A percentile compares a stretch with the other conserved stretches of the same genome.
Conservation (phyloP, 1,140 invertebrate species). For the Zaprionus inermis region DNA sequence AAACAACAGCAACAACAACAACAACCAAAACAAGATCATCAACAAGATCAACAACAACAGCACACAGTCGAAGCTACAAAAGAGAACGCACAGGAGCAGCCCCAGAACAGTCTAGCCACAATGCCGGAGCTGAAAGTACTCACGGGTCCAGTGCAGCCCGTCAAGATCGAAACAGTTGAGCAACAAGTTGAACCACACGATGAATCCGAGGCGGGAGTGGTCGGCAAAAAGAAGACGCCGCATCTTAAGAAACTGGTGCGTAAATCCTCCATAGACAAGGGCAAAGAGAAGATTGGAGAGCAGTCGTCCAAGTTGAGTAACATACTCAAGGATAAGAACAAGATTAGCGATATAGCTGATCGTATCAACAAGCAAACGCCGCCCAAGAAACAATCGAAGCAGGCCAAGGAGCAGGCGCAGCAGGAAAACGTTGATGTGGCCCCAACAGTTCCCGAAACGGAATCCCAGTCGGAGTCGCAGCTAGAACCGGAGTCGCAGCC, state of each 20-base stretch:
- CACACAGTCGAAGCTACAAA: constrained; percentile 62
- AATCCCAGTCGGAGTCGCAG: constrained; percentile 19
- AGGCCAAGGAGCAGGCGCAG: constrained; percentile 12
- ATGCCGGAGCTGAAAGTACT: constrained; percentile 81
- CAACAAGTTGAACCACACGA: constrained; percentile 41
- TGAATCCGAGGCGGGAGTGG: constrained; percentile 38
- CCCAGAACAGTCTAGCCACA: constrained; percentile 58
- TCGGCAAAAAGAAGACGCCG: constrained; percentile 53
- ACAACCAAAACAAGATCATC: constrained; percentile 16
- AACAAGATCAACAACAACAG: constrained; percentile 31
- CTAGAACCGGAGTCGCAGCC: constrained; percentile 7
- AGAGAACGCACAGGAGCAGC: constrained; percentile 58
- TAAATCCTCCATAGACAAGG: constrained; percentile 72
- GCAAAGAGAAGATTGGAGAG: constrained; percentile 36
- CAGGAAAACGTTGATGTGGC: constrained; percentile 1
- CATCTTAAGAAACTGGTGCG: constrained; percentile 70
- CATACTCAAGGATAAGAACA: constrained; percentile 68
- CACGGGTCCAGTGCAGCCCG: constrained; percentile 73
- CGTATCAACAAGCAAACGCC: constrained; percentile 63
- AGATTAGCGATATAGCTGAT: constrained; percentile 57
- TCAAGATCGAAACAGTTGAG: constrained; percentile 72
- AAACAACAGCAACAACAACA: constrained; percentile 13
- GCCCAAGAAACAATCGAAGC: constrained; percentile 63
- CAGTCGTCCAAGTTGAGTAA: constrained; percentile 48
- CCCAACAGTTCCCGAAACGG: background rate